Evolutionary conservation across 1,140 invertebrate genomes (phyloP).

Genomic region (Campoletis sonorensis): DNA sequence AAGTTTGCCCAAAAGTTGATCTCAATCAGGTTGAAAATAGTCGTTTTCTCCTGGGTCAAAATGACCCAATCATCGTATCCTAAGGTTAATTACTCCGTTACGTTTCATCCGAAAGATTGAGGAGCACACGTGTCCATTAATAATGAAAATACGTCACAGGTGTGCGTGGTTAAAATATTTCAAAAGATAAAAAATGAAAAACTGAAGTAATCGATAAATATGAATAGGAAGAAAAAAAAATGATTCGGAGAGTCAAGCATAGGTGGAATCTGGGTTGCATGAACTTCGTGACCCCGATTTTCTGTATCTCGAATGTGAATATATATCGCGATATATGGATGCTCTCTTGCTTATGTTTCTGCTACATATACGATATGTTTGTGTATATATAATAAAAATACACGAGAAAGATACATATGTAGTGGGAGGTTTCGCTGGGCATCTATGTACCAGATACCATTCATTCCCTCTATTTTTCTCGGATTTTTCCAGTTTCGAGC

Average conservation of each 20-base stretch:
- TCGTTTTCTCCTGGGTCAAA: too few species aligned
- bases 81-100: too few species aligned
- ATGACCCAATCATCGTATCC: too few species aligned
- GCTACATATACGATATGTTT: not conserved
- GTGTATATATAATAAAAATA: conserved; percentile 19
- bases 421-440: not conserved
- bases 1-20: too few species aligned
- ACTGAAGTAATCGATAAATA: too few species aligned
- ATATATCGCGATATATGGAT: conserved; percentile 13
- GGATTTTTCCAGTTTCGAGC: conserved; percentile 23
- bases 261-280: not conserved
- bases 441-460: conserved; percentile 23
- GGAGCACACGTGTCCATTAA: too few species aligned
- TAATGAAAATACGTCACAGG: too few species aligned
- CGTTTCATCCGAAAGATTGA: too few species aligned
- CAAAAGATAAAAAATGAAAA: too few species aligned
- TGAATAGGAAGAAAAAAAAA: not conserved
- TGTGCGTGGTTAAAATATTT: too few species aligned
- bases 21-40: too few species aligned
- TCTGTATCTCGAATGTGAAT: not conserved
- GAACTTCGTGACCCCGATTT: conserved; percentile 15
- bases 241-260: not conserved
- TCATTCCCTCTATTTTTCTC: conserved; percentile 34
- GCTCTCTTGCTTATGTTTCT: not conserved
- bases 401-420: conserved; percentile 11